Percentiles rank a stretch among this genome's conserved stretches.
Evolutionary conservation across 2,797 vertebrate genomes (phyloP).

Genomic region (Girardinus metallicus): DNA sequence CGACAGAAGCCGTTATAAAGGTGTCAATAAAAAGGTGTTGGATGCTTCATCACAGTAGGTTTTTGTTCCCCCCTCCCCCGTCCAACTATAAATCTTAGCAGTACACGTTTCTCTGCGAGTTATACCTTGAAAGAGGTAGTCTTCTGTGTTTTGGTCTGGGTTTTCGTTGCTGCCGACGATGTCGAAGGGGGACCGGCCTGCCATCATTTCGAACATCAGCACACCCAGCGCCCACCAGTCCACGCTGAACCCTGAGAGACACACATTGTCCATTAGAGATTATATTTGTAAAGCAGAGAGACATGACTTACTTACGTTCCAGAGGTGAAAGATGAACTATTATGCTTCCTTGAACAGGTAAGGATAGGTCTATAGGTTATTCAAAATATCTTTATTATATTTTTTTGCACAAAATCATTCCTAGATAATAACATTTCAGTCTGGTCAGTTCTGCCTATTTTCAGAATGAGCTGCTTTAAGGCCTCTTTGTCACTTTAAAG

Average conservation of each 20-base stretch:
- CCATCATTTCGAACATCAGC: slow-evolving; percentile 99
- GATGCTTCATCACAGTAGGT: slow-evolving; percentile 15
- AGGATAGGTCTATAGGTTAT: no score
- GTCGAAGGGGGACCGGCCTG: slow-evolving; percentile 95
- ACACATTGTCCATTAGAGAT: background rate
- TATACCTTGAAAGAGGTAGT: slow-evolving; percentile 98
- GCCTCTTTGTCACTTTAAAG: no score
- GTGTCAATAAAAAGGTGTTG: slow-evolving; percentile 51
- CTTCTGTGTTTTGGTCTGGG: slow-evolving; percentile 99
- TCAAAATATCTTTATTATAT: no score
- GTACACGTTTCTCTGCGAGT: background rate
- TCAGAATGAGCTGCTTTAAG: no score
- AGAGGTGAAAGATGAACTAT: no score
- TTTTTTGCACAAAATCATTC: no score
- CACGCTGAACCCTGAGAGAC: slow-evolving; percentile 90
- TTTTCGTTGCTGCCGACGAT: slow-evolving; percentile 98
- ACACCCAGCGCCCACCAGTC: slow-evolving; percentile 98
- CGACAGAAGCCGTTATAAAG: slow-evolving; percentile 34
- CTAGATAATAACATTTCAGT: no score
- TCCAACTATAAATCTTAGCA: background rate
- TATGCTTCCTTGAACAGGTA: no score
- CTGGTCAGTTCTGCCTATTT: no score
- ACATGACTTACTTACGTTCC: background rate
- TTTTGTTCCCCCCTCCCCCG: background rate
- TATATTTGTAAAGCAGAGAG: background rate